Base-by-base conservation (phyloP, 2,888 invertebrate species). In the Melolontha melolontha region DNA sequence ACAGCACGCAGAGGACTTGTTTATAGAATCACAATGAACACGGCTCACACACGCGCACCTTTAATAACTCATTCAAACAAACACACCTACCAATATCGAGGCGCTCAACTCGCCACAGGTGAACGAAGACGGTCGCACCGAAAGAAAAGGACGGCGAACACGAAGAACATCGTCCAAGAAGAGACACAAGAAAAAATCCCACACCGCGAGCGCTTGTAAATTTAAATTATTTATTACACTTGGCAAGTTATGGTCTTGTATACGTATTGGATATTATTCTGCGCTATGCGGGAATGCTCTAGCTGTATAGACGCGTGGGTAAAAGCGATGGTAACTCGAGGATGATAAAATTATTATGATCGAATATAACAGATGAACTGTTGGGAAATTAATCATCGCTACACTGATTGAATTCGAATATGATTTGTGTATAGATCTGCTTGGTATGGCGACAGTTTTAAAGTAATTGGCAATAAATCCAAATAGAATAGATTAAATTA, bases 51-150 rank as follows among this genome's bases (percentile, higher is more conserved):
- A 44, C 44, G 14, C 12, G 1, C 14, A 49, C 66, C 69, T 66
- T 62, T 66, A 69, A 69, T 63, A 69, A 63, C 69, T 52, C 59
- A 66, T 29, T 63, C 69, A 62, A 62, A 66, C 54, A 62, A 69
- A 69, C 66, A 64, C 70, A 64, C 67, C 70, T 67, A 64, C 70
- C 64, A 34, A 67, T 64, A 67, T 67, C 59, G 57, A 63, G 57
- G 57, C 68, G 42, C 59, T 49, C 44, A 41, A 51, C 34, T 52
- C 52, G 22, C 29, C 52, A 29, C 52, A 27, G 34, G 52, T 52
- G 52, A 39, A 52, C n/a, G 29, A 52, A 27, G 52, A 52, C n/a
- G 29, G 14, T 52, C 29, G 34, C 34, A 29, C 11, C 8, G 52
- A 34, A 34, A 29, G 14, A 27, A 8, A 12, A 62, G 29, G 17